Conservation (phyloP, 1,140 invertebrate species). For the Leptinotarsa texana region DNA sequence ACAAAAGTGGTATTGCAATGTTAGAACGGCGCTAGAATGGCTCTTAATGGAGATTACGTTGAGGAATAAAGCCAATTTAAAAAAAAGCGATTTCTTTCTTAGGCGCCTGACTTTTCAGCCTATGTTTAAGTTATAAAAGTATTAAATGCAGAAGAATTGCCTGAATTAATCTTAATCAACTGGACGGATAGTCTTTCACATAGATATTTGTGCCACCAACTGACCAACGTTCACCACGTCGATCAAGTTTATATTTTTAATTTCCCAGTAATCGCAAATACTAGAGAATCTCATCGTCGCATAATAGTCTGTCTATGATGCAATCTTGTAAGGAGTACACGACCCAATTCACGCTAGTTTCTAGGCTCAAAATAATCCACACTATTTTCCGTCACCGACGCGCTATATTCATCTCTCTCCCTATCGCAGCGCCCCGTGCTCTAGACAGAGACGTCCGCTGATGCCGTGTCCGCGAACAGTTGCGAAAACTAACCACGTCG, state of each 20-base stretch:
- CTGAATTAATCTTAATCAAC: no score
- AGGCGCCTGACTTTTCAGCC: no score
- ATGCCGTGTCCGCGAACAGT: slow-evolving; percentile 38
- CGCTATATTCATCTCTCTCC: slow-evolving; percentile 31
- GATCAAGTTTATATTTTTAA: slow-evolving; percentile 31
- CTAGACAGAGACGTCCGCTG: slow-evolving; percentile 38
- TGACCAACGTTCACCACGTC: neutral
- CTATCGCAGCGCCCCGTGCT: neutral
- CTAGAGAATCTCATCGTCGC: slow-evolving; percentile 42
- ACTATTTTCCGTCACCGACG: slow-evolving; percentile 28
- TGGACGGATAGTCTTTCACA: no score
- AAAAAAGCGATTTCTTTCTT: no score
- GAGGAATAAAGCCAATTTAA: no score
- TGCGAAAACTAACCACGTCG: slow-evolving; percentile 49
- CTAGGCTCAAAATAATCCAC: slow-evolving; percentile 48
- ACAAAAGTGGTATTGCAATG: no score
- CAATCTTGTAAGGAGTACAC: slow-evolving; percentile 53
- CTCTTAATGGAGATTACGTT: no score
- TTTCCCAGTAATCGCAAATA: slow-evolving; percentile 35
- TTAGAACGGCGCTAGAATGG: no score
- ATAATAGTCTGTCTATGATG: slow-evolving; percentile 52
- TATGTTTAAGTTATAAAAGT: no score
- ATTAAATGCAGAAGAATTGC: no score
- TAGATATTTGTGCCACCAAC: neutral
- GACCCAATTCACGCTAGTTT: slow-evolving; percentile 54